Conservation (phyloP, 2,888 invertebrate genomes). For the Minunthozetes semirufus region DNA sequence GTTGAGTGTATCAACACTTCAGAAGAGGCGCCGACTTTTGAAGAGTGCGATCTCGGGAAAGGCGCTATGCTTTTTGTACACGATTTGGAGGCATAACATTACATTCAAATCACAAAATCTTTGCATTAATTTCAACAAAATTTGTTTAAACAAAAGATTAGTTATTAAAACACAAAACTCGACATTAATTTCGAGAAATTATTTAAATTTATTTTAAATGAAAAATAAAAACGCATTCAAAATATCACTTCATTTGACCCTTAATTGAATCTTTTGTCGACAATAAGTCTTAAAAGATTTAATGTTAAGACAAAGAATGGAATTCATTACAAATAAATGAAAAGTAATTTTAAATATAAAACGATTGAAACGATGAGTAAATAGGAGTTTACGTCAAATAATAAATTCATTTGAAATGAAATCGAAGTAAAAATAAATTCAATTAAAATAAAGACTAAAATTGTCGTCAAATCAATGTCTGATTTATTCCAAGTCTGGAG, state of each 20-base stretch:
- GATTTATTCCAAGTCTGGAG: neutral
- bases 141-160: neutral
- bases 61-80: constrained; percentile 89
- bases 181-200: neutral
- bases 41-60: constrained; percentile 73
- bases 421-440: too few species aligned
- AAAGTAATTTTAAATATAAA: too few species aligned
- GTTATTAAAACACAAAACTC: too few species aligned
- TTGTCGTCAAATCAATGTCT: neutral
- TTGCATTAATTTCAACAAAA: neutral
- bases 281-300: too few species aligned
- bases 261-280: too few species aligned
- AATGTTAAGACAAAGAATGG: too few species aligned
- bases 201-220: neutral
- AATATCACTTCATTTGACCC: neutral
- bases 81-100: constrained; percentile 78
- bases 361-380: too few species aligned
- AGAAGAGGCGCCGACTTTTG: constrained; percentile 56
- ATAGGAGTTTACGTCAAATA: too few species aligned
- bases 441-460: neutral
- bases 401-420: too few species aligned
- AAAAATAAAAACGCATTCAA: neutral
- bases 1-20: too few species aligned
- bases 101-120: constrained; percentile 36
- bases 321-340: too few species aligned